These are phyloP conservation scores for Eufriesea mexicana DNA, from an alignment of 1,140 invertebrate species.

Conservation along the genomic window DNA sequence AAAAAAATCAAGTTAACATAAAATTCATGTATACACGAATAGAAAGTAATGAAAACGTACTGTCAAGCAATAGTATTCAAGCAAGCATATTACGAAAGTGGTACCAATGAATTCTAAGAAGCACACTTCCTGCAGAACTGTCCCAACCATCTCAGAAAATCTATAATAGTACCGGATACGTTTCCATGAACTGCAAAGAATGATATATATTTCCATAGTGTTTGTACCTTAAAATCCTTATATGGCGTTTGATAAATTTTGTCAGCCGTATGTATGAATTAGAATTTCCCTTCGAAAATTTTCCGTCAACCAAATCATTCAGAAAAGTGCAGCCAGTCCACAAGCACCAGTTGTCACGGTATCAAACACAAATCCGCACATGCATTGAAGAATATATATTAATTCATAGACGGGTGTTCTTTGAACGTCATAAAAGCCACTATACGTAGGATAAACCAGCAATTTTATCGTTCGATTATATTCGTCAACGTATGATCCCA, in stretches of 20 bases:
- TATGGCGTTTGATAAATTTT: conserved; percentile 47
- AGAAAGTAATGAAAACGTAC: conserved; percentile 30
- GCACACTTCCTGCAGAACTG: conserved; percentile 64
- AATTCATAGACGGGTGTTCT: conserved; percentile 56
- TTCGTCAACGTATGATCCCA: background rate
- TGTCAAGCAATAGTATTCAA: conserved; percentile 70
- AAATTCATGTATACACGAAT: background rate
- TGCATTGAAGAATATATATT: conserved; percentile 42
- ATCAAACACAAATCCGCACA: conserved; percentile 39
- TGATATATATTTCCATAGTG: background rate
- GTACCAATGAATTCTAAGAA: conserved; percentile 67
- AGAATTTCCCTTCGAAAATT: background rate
- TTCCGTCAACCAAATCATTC: conserved; percentile 30
- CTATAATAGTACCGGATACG: conserved; percentile 11
- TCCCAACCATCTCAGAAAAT: conserved; percentile 63
- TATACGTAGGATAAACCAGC: conserved; percentile 58
- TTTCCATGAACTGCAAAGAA: background rate
- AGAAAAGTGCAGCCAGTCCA: conserved; percentile 51
- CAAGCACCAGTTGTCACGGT: conserved; percentile 26
- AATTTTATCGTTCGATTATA: conserved; percentile 46
- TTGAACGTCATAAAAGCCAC: conserved; percentile 29
- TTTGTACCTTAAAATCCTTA: conserved; percentile 41
- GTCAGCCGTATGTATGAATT: conserved; percentile 20
- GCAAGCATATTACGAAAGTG: conserved; percentile 66
- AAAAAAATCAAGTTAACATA: background rate